Evolutionary conservation across 2,113 vertebrate species (phyloP).

Genomic region (Halichoeres trimaculatus): DNA sequence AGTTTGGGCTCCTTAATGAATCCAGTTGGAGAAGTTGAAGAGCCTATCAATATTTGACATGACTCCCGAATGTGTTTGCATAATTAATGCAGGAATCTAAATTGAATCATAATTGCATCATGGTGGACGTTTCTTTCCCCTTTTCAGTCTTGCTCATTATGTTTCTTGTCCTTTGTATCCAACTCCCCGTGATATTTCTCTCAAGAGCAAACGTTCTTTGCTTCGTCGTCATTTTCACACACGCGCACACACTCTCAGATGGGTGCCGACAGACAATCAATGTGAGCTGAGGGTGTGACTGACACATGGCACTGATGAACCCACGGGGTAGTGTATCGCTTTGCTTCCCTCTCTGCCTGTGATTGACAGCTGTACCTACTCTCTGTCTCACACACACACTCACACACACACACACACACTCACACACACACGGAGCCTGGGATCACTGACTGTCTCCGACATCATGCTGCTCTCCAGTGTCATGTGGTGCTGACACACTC

Average conservation of each 20-base stretch:
- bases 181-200: constrained; percentile 53
- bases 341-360: constrained; percentile 46
- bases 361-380: constrained; percentile 73
- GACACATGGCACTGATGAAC: constrained; percentile 74
- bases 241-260: constrained; percentile 27
- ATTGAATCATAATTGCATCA: constrained; percentile 81
- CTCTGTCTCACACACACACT: constrained; percentile 8
- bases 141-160: constrained; percentile 38
- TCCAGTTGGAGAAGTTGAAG: constrained; percentile 72
- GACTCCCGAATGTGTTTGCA: constrained; percentile 78
- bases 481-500: constrained; percentile 49
- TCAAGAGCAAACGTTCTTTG: constrained; percentile 30
- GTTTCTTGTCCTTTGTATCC: constrained; percentile 59
- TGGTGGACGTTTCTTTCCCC: constrained; percentile 57
- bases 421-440: constrained; percentile 12
- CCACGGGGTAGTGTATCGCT: constrained; percentile 61
- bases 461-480: constrained; percentile 60
- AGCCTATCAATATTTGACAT: constrained; percentile 80
- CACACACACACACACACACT: constrained; percentile 18
- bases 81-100: constrained; percentile 77
- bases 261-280: constrained; percentile 71
- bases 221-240: constrained; percentile 28
- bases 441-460: constrained; percentile 34
- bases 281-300: constrained; percentile 70
- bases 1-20: constrained; percentile 75